A percentile compares a stretch with the other conserved stretches of the same genome.
Evolutionary conservation across 2,888 invertebrate species (phyloP).

Genomic region (Idaea aversata): DNA sequence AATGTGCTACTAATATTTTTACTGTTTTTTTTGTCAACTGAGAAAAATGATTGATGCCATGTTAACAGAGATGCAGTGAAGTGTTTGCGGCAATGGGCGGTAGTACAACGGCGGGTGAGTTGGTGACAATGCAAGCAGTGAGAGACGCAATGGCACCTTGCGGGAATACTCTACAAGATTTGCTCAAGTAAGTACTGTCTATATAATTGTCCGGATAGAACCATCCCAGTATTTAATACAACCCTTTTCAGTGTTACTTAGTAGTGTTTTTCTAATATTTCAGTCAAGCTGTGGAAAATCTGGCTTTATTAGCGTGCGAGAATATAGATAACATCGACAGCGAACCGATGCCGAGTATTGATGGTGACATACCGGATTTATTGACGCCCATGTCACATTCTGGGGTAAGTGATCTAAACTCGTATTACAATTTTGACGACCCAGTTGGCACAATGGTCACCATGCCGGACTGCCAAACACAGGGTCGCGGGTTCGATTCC

Average conservation of each 20-base stretch:
- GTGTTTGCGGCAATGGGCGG: slow-evolving; percentile 76
- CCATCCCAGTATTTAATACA: too few species aligned
- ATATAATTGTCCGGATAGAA: not conserved
- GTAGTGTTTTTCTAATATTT: slow-evolving; percentile 3
- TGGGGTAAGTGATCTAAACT: slow-evolving; percentile 46
- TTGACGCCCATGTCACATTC: slow-evolving; percentile 72
- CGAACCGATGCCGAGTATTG: slow-evolving; percentile 52
- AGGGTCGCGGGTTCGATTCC: too few species aligned
- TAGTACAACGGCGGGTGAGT: slow-evolving; percentile 45
- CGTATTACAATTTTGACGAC: slow-evolving; percentile 6
- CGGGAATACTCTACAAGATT: slow-evolving; percentile 57
- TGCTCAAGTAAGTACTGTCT: slow-evolving; percentile 55
- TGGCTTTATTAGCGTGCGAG: slow-evolving; percentile 69
- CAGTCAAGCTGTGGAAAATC: slow-evolving; percentile 69
- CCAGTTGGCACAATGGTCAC: too few species aligned
- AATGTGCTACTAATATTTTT: not conserved
- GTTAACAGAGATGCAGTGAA: slow-evolving; percentile 62
- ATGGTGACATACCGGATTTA: slow-evolving; percentile 64
- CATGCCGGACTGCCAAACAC: too few species aligned
- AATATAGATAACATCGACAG: slow-evolving; percentile 63
- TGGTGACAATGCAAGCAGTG: slow-evolving; percentile 67
- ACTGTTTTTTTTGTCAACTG: too few species aligned
- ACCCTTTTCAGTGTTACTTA: not conserved
- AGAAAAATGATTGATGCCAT: too few species aligned
- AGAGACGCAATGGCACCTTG: slow-evolving; percentile 72